These are phyloP conservation scores for Psilanteris sp. DNA, from an alignment of 1,140 invertebrate species.

Conservation along the genomic window DNA sequence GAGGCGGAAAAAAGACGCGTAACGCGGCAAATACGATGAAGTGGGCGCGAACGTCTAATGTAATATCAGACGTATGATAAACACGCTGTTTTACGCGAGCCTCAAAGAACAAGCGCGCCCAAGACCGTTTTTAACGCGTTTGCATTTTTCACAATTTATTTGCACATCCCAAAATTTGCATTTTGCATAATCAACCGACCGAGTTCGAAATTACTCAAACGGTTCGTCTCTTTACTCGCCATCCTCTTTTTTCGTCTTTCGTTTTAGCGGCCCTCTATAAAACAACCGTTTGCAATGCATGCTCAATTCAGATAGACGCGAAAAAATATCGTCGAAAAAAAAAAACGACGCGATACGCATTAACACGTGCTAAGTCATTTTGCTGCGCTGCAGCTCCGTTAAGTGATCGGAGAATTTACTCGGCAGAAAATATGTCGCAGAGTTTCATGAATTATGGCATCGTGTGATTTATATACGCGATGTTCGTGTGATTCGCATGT, in stretches of 20 bases:
- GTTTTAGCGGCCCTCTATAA: background rate
- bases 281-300: slow-evolving; percentile 21
- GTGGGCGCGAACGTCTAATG: slow-evolving; percentile 22
- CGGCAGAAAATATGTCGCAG: slow-evolving; percentile 15
- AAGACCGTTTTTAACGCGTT: slow-evolving; percentile 15
- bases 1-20: slow-evolving; percentile 2
- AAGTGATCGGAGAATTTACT: slow-evolving; percentile 16
- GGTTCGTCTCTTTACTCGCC: background rate
- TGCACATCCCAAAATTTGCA: slow-evolving; percentile 29
- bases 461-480: slow-evolving; percentile 11
- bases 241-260: background rate
- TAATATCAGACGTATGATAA: slow-evolving; percentile 33
- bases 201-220: slow-evolving; percentile 28
- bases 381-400: background rate
- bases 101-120: slow-evolving; percentile 13
- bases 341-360: background rate
- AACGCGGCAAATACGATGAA: slow-evolving; percentile 24
- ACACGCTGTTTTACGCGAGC: slow-evolving; percentile 27
- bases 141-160: slow-evolving; percentile 38
- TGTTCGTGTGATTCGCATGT: too few species aligned
- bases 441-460: slow-evolving; percentile 13
- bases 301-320: slow-evolving; percentile 14
- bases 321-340: slow-evolving; percentile 2
- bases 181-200: slow-evolving; percentile 29
- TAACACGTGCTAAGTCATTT: slow-evolving; percentile 17